These are phyloP conservation scores for Montifringilla adamsi DNA, from an alignment of 2,113 vertebrate genomes.

Conservation along the genomic window DNA sequence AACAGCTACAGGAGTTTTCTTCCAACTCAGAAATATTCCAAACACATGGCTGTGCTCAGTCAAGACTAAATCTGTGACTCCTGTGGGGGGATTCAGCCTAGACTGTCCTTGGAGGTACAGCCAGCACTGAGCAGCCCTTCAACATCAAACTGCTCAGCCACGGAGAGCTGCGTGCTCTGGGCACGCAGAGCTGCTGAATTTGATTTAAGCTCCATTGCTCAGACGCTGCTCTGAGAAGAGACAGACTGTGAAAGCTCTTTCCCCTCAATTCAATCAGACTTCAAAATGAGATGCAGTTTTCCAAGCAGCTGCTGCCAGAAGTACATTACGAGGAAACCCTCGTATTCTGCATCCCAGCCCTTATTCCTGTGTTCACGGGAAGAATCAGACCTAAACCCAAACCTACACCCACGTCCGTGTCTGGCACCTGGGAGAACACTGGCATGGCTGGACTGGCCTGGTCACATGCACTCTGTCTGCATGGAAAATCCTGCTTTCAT, in stretches of 20 bases:
- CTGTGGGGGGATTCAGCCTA: not conserved
- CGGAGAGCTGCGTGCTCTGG: not conserved
- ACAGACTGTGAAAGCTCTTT: constrained; percentile 12
- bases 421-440: not conserved
- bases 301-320: constrained; percentile 18
- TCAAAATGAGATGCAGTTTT: constrained; percentile 35
- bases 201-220: constrained; percentile 27
- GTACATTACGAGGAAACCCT: not conserved
- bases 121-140: not conserved
- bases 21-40: not conserved
- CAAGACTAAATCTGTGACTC: not conserved
- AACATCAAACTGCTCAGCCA: not conserved
- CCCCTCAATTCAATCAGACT: constrained; percentile 20
- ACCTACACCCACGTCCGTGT: rapidly evolving
- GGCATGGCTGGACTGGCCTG: not conserved
- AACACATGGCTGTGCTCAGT: not conserved
- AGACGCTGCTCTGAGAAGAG: constrained; percentile 7
- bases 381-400: not conserved
- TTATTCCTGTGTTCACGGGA: not conserved
- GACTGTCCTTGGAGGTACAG: not conserved
- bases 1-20: not conserved
- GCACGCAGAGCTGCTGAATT: not conserved
- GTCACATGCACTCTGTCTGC: not conserved
- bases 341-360: not conserved
- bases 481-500: not conserved